Base-by-base conservation (phyloP, 2,113 vertebrate species). In the Atrichornis clamosus region DNA sequence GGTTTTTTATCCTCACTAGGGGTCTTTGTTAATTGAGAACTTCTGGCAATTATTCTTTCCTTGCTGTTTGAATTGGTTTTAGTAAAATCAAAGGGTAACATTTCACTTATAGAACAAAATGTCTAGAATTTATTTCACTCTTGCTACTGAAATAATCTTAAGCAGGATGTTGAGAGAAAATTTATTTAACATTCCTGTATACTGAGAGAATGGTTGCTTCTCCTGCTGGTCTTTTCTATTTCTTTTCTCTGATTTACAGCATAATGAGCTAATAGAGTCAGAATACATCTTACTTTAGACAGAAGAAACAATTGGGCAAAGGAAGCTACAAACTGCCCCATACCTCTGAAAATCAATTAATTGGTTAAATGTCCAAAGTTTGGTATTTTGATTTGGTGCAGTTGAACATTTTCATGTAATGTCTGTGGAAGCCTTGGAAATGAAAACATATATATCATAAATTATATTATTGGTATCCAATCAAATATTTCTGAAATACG, bases 181-280 rank as follows among this genome's bases (percentile, higher is more conserved):
- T 24, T 90, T 15, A 23, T 91, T 86, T 89, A 78, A 73, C 55
- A 26, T 84, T 82, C 42, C 26, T 32, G 23, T 90, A 65, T 73
- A 42, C 53, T 35, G 49, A 49, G 78, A 78, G 81, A 70, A 63
- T 46, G 12, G 90, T 96, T 90, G 16, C 68, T 92, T 50, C 75
- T 82, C 33, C 35, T 46, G 26, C 23, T 88, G 35, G 32, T 86
- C 60, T 92, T n/a, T 93, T 59, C 64, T 30, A 13, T 85, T 91
- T 94, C 77, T 92, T 80, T 85, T 85, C 76, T 92, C n/a, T 84
- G 53, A 39, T 91, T 93, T 95, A 82, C 47, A 58, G n/a, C 59
- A 39, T 49, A 90, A 82, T 76, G 79, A 89, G 68, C 81, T 73
- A 72, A n/a, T 52, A 39, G 53, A 70, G n/a, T 84, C 42, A 77